Percentiles rank a stretch among this genome's conserved stretches.
phyloP scores from a whole-genome alignment of 2,797 vertebrate genomes.

The Enteromius mattozi region DNA sequence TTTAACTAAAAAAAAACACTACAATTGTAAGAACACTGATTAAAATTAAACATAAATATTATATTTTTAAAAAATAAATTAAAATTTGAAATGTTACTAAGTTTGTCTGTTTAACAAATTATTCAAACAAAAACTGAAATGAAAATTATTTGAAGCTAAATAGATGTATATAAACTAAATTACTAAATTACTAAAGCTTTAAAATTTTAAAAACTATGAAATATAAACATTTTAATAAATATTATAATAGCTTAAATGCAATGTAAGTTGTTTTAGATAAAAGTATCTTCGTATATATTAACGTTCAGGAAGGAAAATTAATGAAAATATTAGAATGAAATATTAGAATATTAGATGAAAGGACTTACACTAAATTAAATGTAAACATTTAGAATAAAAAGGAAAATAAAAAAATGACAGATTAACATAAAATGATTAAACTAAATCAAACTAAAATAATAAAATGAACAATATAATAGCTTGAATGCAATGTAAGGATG shows the following conservation, averaged over 20 bases:
- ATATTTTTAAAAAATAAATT: not conserved
- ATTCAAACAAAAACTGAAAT: not conserved
- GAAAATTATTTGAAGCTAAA: not conserved
- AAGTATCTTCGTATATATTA: not conserved
- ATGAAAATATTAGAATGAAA: not conserved
- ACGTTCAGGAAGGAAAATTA: not conserved
- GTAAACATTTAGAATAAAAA: too few species aligned
- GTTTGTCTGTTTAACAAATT: not conserved
- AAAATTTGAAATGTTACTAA: not conserved
- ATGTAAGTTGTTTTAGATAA: not conserved
- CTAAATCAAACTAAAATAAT: not conserved
- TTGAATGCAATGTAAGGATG: not conserved
- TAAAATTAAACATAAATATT: not conserved
- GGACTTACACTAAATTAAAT: not conserved
- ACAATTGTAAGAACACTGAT: not conserved
- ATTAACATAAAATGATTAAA: not conserved
- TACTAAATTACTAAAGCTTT: not conserved
- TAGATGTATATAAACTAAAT: not conserved
- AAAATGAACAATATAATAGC: not conserved
- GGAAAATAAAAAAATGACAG: not conserved
- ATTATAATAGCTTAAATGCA: not conserved
- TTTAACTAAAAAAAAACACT: not conserved
- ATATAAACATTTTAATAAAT: not conserved
- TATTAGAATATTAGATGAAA: not conserved
- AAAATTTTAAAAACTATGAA: not conserved